Evolutionary conservation across 2,888 invertebrate species (phyloP).

Genomic region (Schizaphis graminum): DNA sequence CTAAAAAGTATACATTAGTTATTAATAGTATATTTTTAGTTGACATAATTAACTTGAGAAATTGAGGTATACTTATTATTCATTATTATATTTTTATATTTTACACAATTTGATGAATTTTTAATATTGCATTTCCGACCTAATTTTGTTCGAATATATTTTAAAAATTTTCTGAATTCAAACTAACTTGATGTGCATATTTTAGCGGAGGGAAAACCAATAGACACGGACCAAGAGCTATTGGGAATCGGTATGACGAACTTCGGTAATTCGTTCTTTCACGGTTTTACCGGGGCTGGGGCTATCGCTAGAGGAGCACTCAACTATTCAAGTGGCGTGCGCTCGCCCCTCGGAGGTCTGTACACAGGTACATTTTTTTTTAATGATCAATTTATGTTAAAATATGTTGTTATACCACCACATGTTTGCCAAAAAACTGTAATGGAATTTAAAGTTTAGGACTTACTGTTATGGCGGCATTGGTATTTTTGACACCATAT

Average conservation of each 20-base stretch:
- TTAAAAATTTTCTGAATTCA: background rate
- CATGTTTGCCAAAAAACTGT: background rate
- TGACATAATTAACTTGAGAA: background rate
- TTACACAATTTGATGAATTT: background rate
- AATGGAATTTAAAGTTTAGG: constrained; percentile 72
- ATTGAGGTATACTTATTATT: background rate
- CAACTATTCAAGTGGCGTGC: constrained; percentile 89
- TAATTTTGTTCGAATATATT: background rate
- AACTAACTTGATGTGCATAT: background rate
- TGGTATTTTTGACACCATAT: constrained; percentile 88
- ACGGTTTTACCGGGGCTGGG: constrained; percentile 88
- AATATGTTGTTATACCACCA: background rate
- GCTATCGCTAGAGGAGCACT: constrained; percentile 89
- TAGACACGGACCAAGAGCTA: constrained; percentile 92
- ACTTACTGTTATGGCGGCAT: constrained; percentile 83
- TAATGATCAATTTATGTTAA: background rate
- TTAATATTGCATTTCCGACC: background rate
- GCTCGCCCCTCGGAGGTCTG: constrained; percentile 87
- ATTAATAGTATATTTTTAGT: no score
- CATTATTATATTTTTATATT: background rate
- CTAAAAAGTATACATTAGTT: background rate
- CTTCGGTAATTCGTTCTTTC: constrained; percentile 87
- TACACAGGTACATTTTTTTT: constrained; percentile 77
- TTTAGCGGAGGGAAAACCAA: constrained; percentile 77
- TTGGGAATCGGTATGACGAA: constrained; percentile 87